These are phyloP conservation scores for Crocallis elinguaria DNA, from an alignment of 2,888 invertebrate genomes.

Conservation along the genomic window DNA sequence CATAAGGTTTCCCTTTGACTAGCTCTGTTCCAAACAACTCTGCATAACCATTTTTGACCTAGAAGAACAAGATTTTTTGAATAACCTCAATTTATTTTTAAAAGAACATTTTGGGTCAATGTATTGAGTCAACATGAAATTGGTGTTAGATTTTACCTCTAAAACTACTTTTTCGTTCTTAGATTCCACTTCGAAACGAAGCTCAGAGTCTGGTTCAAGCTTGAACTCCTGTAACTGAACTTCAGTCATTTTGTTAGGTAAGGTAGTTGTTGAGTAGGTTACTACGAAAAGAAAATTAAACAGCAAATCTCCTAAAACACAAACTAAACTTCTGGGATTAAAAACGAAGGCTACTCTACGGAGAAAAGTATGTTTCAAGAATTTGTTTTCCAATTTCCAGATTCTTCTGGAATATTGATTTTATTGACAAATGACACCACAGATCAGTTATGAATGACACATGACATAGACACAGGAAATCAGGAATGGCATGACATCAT, in stretches of 20 bases:
- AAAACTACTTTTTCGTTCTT: constrained; percentile 93
- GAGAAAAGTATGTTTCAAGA: not conserved
- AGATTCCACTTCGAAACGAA: constrained; percentile 97
- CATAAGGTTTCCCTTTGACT: constrained; percentile 95
- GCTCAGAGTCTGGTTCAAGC: constrained; percentile 93
- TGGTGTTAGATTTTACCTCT: constrained; percentile 86
- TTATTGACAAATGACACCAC: no score
- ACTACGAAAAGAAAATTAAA: not conserved
- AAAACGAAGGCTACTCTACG: no score
- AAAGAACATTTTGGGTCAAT: no score
- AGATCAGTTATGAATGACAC: no score
- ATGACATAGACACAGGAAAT: no score
- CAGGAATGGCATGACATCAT: no score
- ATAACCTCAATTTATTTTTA: constrained; percentile 27
- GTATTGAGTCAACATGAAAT: no score
- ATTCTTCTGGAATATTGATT: no score
- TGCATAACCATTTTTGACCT: constrained; percentile 95
- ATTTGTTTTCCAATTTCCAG: no score
- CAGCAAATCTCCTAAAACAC: no score
- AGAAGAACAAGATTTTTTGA: constrained; percentile 40
- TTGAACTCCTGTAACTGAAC: constrained; percentile 89
- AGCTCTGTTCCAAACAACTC: constrained; percentile 99
- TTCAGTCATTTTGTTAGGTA: constrained; percentile 69
- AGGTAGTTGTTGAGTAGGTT: not conserved
- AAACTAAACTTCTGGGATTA: no score